Base-by-base conservation (phyloP, 2,888 invertebrate genomes). In the Abrostola tripartita region DNA sequence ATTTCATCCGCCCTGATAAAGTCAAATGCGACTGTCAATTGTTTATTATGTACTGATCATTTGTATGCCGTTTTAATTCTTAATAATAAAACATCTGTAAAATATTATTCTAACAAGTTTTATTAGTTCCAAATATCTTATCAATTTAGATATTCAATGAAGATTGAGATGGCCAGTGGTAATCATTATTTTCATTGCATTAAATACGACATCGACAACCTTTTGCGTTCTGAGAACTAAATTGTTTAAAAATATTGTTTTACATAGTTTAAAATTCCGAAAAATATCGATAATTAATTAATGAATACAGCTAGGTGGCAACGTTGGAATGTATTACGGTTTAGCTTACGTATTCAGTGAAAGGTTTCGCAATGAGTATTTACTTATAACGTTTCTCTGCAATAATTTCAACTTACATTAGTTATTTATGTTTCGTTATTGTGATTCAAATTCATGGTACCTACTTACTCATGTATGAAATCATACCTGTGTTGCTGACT, bases 281-380 rank as follows among this genome's bases (percentile, higher is more conserved):
- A 69, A 54, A 52, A 74, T 10, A 60, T 63, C 42, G 37, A 62
- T 47, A 5, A 14, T 41, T 10, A n/a, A 11, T 44, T 12, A 12
- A 11, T 24, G 1, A 24, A 24, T 24, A 24, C 1, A 24, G 24
- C 24, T 24, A 24, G 24, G 4, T 24, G 24, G 1, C 24, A 24
- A 24, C 24, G 38, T 35, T 61, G 54, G 65, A 61, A 72, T 58
- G 36, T 55, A 14, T 56, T n/a, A 52, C 51, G 42, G 24, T 35
- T 12, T 50, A 14, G 35, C 41, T 37, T 40, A 47, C 52, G 53
- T 62, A 40, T 50, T 58, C 35, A 61, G 24, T 52, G 41, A 59
- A 60, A 74, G 57, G 42, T 55, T 47, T 61, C 54, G 24, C 37
- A 47, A 44, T 62, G 8, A 12, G 36, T 57, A 37, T 51, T 40